Conservation (phyloP, 2,113 vertebrate species). For the Tetrao urogallus region DNA sequence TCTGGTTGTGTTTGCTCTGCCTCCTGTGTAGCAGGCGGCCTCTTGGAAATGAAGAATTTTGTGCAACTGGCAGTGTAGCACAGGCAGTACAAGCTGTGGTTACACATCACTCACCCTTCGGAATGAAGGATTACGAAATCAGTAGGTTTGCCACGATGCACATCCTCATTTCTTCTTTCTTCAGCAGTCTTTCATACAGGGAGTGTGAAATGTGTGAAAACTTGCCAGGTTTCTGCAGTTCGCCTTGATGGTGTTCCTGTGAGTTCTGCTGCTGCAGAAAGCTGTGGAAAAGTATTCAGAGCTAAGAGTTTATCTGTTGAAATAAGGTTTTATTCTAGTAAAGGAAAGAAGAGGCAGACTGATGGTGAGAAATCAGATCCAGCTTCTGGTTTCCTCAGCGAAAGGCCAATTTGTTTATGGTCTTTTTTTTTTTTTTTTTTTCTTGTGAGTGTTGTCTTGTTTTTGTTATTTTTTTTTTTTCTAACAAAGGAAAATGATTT, state of each 20-base stretch:
- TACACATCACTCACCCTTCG: not conserved
- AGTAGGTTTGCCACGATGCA: not conserved
- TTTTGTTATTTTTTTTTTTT: not conserved
- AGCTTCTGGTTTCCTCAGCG: not conserved
- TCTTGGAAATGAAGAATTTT: not conserved
- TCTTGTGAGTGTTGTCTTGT: no score
- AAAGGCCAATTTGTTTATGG: not conserved
- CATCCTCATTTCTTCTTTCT: not conserved
- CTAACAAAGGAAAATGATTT: not conserved
- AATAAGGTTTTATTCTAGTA: not conserved
- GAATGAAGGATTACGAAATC: not conserved
- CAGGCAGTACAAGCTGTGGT: not conserved
- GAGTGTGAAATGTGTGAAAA: not conserved
- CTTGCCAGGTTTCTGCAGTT: not conserved
- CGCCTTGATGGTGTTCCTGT: not conserved
- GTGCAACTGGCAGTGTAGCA: not conserved
- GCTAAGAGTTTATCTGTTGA: not conserved
- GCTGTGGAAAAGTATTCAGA: not conserved
- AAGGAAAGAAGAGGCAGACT: not conserved
- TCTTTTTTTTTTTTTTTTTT: not conserved
- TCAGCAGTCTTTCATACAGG: not conserved
- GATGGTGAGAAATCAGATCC: not conserved
- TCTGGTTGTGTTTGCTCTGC: slow-evolving; percentile 11
- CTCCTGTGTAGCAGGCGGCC: not conserved
- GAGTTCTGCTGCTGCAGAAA: not conserved